Evolutionary conservation across 1,140 invertebrate species (phyloP).

Genomic region (Apis cerana): DNA sequence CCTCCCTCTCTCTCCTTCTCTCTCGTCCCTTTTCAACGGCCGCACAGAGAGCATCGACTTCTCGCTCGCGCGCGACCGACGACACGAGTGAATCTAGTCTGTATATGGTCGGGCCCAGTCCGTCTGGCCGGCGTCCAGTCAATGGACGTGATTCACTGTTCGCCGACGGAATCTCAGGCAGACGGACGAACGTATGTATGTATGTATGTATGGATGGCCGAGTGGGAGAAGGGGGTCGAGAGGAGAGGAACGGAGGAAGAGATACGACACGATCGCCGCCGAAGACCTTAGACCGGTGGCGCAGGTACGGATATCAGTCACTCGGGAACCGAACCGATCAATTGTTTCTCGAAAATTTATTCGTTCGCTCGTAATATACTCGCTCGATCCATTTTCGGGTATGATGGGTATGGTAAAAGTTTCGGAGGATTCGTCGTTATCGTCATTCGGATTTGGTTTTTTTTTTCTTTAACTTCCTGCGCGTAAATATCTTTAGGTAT

Average conservation of each 20-base stretch:
- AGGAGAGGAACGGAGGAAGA: slow-evolving; percentile 15
- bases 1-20: neutral
- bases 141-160: slow-evolving; percentile 75
- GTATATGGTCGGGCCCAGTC: slow-evolving; percentile 73
- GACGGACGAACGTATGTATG: slow-evolving; percentile 16
- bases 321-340: neutral
- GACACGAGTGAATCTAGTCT: slow-evolving; percentile 75
- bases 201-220: slow-evolving; percentile 16
- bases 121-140: slow-evolving; percentile 69
- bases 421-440: too few species aligned
- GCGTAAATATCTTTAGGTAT: too few species aligned
- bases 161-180: slow-evolving; percentile 47
- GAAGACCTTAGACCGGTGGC: neutral
- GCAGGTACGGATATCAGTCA: neutral
- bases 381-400: too few species aligned
- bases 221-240: slow-evolving; percentile 39
- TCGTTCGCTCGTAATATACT: too few species aligned
- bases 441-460: too few species aligned
- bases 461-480: too few species aligned
- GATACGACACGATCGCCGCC: neutral
- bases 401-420: too few species aligned
- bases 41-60: slow-evolving; percentile 34
- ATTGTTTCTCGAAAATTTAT: too few species aligned
- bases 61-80: slow-evolving; percentile 34
- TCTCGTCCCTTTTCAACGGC: neutral